Percentiles rank a stretch among this genome's conserved stretches.
These are phyloP conservation scores for Prinia subflava DNA, from an alignment of 2,113 vertebrate species.

Conservation along the genomic window DNA sequence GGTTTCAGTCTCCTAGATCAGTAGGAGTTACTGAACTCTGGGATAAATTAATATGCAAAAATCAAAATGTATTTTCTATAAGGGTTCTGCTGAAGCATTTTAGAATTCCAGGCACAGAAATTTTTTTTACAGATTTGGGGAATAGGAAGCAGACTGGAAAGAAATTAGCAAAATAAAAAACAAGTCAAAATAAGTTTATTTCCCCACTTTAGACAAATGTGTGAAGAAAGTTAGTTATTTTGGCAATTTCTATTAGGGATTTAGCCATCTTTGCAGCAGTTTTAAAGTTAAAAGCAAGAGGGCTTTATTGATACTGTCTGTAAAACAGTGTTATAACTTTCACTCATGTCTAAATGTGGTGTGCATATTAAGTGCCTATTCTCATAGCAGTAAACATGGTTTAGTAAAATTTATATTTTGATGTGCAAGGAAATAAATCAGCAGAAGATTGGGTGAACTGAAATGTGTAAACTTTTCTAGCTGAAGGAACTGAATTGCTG, in stretches of 20 bases:
- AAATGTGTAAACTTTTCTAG: slow-evolving; percentile 54
- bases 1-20: neutral
- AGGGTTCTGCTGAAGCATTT: neutral
- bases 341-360: neutral
- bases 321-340: neutral
- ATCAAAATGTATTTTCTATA: neutral
- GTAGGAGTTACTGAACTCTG: neutral
- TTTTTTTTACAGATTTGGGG: neutral
- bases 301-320: neutral
- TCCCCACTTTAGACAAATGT: neutral
- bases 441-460: slow-evolving; percentile 26
- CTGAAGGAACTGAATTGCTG: slow-evolving; percentile 39
- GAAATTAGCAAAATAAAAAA: neutral
- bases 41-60: neutral
- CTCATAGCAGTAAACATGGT: neutral
- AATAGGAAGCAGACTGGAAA: neutral
- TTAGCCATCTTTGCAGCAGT: neutral
- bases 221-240: neutral
- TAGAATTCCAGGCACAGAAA: neutral
- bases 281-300: neutral
- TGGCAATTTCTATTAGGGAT: neutral
- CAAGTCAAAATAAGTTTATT: neutral
- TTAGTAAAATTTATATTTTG: slow-evolving; percentile 30
- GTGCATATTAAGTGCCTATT: slow-evolving; percentile 44
- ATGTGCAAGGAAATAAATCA: slow-evolving; percentile 50